Evolutionary conservation across 2,113 vertebrate species (phyloP).

Genomic region (Tupaia chinensis): DNA sequence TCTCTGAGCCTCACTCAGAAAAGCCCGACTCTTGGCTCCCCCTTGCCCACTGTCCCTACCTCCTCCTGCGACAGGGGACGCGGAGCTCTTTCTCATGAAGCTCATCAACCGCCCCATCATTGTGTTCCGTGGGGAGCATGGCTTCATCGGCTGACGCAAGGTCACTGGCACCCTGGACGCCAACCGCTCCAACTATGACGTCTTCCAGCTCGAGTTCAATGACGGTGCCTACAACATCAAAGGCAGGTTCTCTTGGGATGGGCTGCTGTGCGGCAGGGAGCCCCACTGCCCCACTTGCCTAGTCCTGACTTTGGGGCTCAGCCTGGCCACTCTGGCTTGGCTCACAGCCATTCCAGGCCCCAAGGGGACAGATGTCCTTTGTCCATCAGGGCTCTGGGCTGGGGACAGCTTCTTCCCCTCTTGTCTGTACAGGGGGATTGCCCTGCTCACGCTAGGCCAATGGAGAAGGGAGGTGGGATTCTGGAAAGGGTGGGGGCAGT

Average conservation of each 20-base stretch:
- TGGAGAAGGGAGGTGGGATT: neutral
- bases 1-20: neutral
- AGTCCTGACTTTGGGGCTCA: neutral
- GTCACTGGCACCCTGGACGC: constrained; percentile 97
- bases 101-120: constrained; percentile 98
- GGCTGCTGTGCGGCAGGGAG: neutral
- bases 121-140: constrained; percentile 96
- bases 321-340: neutral
- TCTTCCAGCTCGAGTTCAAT: constrained; percentile 96
- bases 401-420: neutral
- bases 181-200: constrained; percentile 97
- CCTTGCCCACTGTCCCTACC: neutral
- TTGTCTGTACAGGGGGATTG: neutral
- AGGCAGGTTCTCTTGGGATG: constrained; percentile 85
- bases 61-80: constrained; percentile 87
- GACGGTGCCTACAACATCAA: constrained; percentile 97
- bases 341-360: neutral
- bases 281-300: fast-evolving
- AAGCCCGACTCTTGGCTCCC: fast-evolving
- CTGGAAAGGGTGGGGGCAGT: neutral
- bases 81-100: constrained; percentile 97
- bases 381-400: neutral
- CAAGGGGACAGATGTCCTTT: neutral
- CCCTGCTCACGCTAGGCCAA: too few relatives aligned
- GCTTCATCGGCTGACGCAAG: constrained; percentile 98